Base-by-base conservation (phyloP, 53 echinoderm and acorn worm species). In the Mesocentrotus franciscanus region DNA sequence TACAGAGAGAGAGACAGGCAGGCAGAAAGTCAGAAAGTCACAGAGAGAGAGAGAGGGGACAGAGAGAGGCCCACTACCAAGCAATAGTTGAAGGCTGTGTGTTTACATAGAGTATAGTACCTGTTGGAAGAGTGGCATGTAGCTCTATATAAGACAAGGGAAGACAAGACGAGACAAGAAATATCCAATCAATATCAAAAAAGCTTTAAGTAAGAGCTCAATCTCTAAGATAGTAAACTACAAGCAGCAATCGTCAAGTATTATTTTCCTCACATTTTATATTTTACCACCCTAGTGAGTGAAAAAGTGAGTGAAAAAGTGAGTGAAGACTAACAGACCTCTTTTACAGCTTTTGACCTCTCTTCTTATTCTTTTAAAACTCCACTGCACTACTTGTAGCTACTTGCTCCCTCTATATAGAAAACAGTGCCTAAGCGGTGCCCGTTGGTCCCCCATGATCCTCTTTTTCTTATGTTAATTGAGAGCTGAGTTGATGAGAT, bases 91-190 rank as follows among this genome's bases (percentile, higher is more conserved):
- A 24, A 36, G 4, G 91, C 68, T 18, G 39, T 66, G 66, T 32
- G 35, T 60, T 58, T 61, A 81, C 60, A 83, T 20, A 78, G 16
- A 79, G 61, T 93, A 64, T 92, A 93, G 85, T 94, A 94, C 95
- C 95, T 94, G 95, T 72, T 94, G 95, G 87, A 94, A 94, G 68
- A 94, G 95, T 26, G 95, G 95, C 95, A 94, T 61, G 70, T 85
- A 94, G 89, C 89, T 94, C 95, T 94, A 94, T 85, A 93, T 70
- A 30, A 94, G 95, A 94, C 87, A 94, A 87, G 87, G 85, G 95
- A 62, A 94, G 39, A 94, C 85, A 94, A 85, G 89, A 94, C 85
- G 71, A 94, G 61, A 94, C 62, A 94, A 94, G 39, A 85, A 94
- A 64, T 91, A 91, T 92, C 55, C 22, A 92, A 66, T 92, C 58